phyloP scores from a whole-genome alignment of 2,888 invertebrate genomes.

The Mesorhabditis spiculigera region DNA sequence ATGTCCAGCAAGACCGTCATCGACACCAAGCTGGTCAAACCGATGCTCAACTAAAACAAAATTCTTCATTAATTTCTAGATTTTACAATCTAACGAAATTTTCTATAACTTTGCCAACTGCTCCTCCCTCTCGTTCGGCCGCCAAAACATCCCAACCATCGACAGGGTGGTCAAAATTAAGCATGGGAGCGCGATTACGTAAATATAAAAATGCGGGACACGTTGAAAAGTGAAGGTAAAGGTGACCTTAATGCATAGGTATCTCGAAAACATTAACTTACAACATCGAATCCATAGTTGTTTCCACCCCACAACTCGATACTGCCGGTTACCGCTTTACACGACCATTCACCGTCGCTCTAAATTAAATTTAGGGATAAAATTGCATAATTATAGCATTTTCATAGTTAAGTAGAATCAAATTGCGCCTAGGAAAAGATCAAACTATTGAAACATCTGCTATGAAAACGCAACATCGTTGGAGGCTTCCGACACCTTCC shows the following conservation, averaged over 20 bases:
- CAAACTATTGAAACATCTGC: not conserved
- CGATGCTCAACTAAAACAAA: not conserved
- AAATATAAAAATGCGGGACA: conserved; percentile 4
- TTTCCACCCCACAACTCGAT: not conserved
- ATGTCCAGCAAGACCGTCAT: not conserved
- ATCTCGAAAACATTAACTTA: not conserved
- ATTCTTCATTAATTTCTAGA: not conserved
- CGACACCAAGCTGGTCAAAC: not conserved
- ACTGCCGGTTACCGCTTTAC: not conserved
- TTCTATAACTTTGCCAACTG: not conserved
- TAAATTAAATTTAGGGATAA: too few relatives aligned
- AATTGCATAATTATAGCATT: too few relatives aligned
- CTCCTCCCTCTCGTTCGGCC: not conserved
- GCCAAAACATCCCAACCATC: not conserved
- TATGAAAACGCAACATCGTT: not conserved
- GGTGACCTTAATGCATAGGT: not conserved
- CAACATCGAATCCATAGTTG: not conserved
- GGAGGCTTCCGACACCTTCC: too few relatives aligned
- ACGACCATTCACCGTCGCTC: not conserved
- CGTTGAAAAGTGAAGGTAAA: not conserved
- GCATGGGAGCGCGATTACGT: not conserved
- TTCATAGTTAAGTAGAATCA: too few relatives aligned
- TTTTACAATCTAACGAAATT: not conserved
- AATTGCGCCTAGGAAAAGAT: too few relatives aligned
- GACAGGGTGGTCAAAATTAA: not conserved